Base-by-base conservation (phyloP, 2,888 invertebrate species). In the Eucera pruinosa region DNA sequence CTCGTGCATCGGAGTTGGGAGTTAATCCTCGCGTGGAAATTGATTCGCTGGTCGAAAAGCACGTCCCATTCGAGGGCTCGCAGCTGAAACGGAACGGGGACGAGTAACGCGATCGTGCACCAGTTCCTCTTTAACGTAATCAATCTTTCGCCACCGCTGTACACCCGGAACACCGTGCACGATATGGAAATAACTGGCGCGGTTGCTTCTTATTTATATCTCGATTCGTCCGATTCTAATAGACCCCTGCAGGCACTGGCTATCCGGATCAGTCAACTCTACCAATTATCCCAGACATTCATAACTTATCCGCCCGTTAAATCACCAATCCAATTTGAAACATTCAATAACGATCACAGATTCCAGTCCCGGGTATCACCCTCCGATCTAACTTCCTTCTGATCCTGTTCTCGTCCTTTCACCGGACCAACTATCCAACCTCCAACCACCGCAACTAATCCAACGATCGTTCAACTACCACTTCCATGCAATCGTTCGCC, bases 81-180 rank as follows among this genome's bases (percentile, higher is more conserved):
- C 41, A 48, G 39, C 27, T 33, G 36, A 23, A 33, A 61, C 54
- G 55, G 15, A 33, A 47, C 45, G 47, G 36, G 57, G 27, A 23
- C 27, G 33, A 23, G 30, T 33, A 23, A 67, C 20, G 23, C 52
- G 25, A 52, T 43, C 73, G 48, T 43, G 60, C 74, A 55, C 75
- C 62, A 61, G 77, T 76, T 77, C 76, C 69, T 62, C 76, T 77
- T 77, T 69, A 77, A 77, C 48, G 55, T 57, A 61, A 76, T 75
- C 76, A 64, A 77, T 77, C 76, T 55, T 45, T 48, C 43, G 15
- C 13, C 68, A 30, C 36, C 36, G 55, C 33, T 15, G 20, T 39
- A 67, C 18, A 39, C 73, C 45, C 57, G 57, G 43, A 45, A 65
- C 33, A 48, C 64, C 9, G 15, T 30, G 13, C n/a, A 7, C 58